Conservation (phyloP, 1,140 invertebrate genomes). For the Eurosta solidaginis region DNA sequence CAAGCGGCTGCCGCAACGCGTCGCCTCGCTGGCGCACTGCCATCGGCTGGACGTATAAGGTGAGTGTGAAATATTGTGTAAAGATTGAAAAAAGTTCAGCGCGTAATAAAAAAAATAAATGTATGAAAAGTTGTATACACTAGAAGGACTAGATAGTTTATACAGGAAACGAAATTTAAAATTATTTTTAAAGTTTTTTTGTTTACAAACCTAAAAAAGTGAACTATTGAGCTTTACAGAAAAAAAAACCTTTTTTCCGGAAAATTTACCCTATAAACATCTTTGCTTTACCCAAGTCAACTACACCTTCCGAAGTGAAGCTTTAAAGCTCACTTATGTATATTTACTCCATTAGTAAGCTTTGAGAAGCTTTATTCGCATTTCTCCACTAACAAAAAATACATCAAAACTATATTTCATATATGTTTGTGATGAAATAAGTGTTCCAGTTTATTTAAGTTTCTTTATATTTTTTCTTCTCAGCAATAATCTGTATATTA, state of each 20-base stretch:
- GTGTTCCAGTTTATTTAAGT: background rate
- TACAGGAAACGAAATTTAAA: too few relatives aligned
- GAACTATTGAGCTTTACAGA: too few relatives aligned
- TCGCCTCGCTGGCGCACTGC: conserved; percentile 52
- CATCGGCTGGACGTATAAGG: conserved; percentile 57
- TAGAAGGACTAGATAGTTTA: too few relatives aligned
- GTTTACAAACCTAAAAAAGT: too few relatives aligned
- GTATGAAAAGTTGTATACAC: too few relatives aligned
- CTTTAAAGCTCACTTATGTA: background rate
- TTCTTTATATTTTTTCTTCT: background rate
- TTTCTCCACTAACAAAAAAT: too few relatives aligned
- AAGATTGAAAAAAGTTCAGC: background rate
- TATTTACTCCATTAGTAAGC: too few relatives aligned
- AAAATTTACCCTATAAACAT: background rate
- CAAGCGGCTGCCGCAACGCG: conserved; percentile 56
- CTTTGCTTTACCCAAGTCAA: background rate
- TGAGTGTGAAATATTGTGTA: conserved; percentile 31
- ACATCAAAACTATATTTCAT: too few relatives aligned
- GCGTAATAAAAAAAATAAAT: background rate
- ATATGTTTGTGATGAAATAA: background rate
- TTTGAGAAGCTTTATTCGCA: too few relatives aligned
- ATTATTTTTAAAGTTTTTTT: too few relatives aligned
- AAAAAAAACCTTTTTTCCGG: background rate
- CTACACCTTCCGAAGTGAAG: background rate
- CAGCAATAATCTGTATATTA: background rate